These are phyloP conservation scores for Scolopax mira DNA, from an alignment of 2,113 vertebrate genomes.

Conservation along the genomic window DNA sequence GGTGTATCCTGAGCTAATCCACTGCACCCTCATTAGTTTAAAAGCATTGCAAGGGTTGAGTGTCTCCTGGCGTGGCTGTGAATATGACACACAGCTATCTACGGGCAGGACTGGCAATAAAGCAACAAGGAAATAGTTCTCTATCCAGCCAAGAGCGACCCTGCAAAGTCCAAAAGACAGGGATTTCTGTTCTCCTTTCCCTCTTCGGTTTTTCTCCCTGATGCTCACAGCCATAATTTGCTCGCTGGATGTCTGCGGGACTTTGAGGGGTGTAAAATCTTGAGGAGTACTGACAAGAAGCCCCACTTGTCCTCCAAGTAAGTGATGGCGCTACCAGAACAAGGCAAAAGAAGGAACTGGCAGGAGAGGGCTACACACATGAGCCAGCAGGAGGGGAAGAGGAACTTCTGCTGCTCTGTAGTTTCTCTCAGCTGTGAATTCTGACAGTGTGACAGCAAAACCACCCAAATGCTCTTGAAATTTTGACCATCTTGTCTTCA, in stretches of 20 bases:
- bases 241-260: not conserved
- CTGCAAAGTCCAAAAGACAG: not conserved
- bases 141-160: not conserved
- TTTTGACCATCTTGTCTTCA: not conserved
- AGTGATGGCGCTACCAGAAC: not conserved
- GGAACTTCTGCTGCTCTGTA: not conserved
- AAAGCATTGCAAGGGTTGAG: not conserved
- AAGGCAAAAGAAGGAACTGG: not conserved
- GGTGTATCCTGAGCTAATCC: not conserved
- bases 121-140: not conserved
- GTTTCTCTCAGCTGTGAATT: not conserved
- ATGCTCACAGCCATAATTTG: not conserved
- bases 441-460: not conserved
- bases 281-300: not conserved
- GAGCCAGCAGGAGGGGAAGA: not conserved
- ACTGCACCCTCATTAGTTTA: not conserved
- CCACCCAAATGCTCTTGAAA: not conserved
- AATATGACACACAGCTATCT: not conserved
- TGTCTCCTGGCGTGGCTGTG: not conserved
- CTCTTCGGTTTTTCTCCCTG: not conserved
- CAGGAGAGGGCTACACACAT: not conserved
- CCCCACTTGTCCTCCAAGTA: not conserved
- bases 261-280: not conserved
- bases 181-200: not conserved
- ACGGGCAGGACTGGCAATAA: not conserved